Base-by-base conservation (phyloP, 2,888 invertebrate genomes). In the Myopa tessellatipennis region DNA sequence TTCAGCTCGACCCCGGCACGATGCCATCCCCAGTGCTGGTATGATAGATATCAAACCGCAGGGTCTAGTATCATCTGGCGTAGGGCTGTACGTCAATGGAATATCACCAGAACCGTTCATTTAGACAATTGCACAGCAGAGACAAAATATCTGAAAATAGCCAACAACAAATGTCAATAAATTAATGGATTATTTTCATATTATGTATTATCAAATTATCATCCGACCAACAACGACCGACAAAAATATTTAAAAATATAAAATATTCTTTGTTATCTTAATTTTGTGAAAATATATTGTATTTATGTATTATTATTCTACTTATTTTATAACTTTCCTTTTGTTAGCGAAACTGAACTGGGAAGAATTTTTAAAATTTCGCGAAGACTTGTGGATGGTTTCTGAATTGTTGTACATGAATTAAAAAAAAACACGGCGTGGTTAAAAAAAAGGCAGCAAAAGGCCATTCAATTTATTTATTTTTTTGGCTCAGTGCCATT, bases 1-100 rank as follows among this genome's bases (percentile, higher is more conserved):
- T 87, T 95, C 95, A 77, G 95, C 95, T 77, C 94, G 92, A 78
- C 94, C 94, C 79, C 95, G 92, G 88, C 95, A 95, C 88, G 94
- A 94, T 92, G 94, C 94, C 92, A 94, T 93, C 83, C 89, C 88
- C 84, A 89, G 83, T 80, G 85, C 84, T 86, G 94, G 93, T 90
- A 94, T 90, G 83, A 94, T 90, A 82, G 93, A 92, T 85, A 92
- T 91, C 85, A 94, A 90, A 85, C 93, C 92, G 90, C 93, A 93
- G 91, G 92, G 92, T 85, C 90, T 92, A 88, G 86, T 84, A 78
- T 84, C 83, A 45, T 45, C 55, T 36, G 85, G 85, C 67, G 87
- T 88, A 81, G 84, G 84, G 79, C 85, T 86, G 82, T 84, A 86
- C 83, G 86, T 86, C 81, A 87, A 78, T 80, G 89, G 85, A 83